Conservation (phyloP, 2,888 invertebrate species). For the Lasioglossum leucozonium region DNA sequence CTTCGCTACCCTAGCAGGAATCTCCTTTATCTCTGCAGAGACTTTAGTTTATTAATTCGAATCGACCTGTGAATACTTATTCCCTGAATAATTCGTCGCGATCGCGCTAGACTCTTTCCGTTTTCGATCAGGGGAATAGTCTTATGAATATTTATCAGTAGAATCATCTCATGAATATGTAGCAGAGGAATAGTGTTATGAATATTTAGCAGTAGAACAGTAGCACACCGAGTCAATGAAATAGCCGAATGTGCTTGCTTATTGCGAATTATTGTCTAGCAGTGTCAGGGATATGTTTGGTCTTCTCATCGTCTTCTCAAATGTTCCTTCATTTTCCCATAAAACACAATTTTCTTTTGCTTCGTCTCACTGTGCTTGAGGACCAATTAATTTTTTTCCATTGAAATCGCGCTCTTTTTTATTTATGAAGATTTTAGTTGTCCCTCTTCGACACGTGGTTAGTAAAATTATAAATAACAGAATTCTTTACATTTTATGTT, state of each 20-base stretch:
- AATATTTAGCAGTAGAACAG: not conserved
- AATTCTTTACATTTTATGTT: too few relatives aligned
- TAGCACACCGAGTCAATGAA: not conserved
- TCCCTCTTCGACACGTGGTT: too few relatives aligned
- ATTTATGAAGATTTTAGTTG: too few relatives aligned
- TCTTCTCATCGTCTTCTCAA: not conserved
- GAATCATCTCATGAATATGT: conserved; percentile 1
- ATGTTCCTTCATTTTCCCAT: not conserved
- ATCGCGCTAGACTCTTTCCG: not conserved
- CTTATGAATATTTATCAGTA: conserved; percentile 6
- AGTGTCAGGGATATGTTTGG: not conserved
- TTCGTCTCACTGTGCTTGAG: not conserved
- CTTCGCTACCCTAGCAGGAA: not conserved
- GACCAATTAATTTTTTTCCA: not conserved
- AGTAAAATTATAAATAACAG: too few relatives aligned
- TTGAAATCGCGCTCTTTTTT: too few relatives aligned
- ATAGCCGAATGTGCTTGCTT: not conserved
- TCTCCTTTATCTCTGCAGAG: not conserved
- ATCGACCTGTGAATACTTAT: not conserved
- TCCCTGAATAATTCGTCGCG: conserved; percentile 6
- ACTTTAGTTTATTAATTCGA: conserved; percentile 4
- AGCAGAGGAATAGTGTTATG: not conserved
- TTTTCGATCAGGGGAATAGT: conserved; percentile 6
- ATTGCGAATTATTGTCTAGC: not conserved
- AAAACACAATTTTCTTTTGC: not conserved